Conservation (phyloP, 2,113 vertebrate species). For the Cynopterus brachyotis region DNA sequence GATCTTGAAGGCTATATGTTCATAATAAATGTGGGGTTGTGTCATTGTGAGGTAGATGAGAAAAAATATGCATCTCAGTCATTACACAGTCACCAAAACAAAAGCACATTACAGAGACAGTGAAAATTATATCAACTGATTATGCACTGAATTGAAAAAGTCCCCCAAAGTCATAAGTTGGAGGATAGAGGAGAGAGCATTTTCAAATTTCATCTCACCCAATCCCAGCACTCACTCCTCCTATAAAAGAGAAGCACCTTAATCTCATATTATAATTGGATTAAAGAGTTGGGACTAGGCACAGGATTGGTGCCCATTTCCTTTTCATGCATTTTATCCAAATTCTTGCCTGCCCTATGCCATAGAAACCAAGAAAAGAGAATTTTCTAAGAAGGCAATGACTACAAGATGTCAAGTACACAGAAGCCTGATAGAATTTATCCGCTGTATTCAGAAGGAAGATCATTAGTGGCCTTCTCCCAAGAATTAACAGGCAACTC, state of each 20-base stretch:
- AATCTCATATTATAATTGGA: background rate
- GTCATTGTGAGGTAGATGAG: background rate
- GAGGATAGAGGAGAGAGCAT: too few relatives aligned
- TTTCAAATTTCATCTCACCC: background rate
- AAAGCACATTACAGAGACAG: background rate
- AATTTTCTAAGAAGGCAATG: constrained; percentile 8
- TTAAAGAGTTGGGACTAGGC: background rate
- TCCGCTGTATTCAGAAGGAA: background rate
- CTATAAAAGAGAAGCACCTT: rapidly evolving
- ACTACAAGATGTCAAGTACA: background rate
- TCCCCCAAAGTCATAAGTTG: background rate
- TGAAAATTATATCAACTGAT: background rate
- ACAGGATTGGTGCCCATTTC: background rate
- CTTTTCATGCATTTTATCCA: background rate
- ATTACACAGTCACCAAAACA: background rate
- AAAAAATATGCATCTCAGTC: background rate
- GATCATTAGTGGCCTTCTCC: background rate
- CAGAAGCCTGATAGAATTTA: background rate
- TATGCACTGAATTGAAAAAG: background rate
- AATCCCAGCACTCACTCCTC: background rate
- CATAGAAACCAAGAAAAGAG: constrained; percentile 16
- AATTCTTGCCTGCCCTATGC: background rate
- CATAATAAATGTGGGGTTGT: background rate
- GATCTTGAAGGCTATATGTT: background rate
- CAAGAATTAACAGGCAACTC: background rate